Base-by-base conservation (phyloP, 2,888 invertebrate genomes). In the Scaptomyza reducta region DNA sequence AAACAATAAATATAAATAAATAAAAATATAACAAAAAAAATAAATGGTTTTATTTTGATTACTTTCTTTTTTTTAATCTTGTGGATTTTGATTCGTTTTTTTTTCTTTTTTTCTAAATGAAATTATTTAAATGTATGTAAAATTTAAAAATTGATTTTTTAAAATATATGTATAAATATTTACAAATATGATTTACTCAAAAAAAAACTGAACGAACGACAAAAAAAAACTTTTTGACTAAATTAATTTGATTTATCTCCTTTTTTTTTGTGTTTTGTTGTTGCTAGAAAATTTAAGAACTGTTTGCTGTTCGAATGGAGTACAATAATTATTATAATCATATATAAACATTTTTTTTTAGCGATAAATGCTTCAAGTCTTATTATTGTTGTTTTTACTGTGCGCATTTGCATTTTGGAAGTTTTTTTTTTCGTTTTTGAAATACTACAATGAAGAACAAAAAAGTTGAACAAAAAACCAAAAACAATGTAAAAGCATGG, bases 281-380 rank as follows among this genome's bases (percentile, higher is more conserved):
- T n/a, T 35, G 38, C 33, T 45, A 16, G 27, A 69, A 61, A 69
- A 69, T 61, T 58, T 61, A 72, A 67, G 44, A 58, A 50, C 25
- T 57, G 50, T 67, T 75, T 75, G 75, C 71, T 71, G 41, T 67
- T 74, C 51, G 16, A 59, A 56, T 68, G 81, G 82, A 81, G 82
- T 81, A 78, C 74, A 14, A 74, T 57, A 54, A 38, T 65, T 67
- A 64, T 55, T 60, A 67, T 55, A 46, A 57, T 53, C 27, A 59
- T 14, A 59, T 58, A n/a, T n/a, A n/a, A n/a, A n/a, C n/a, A n/a
- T n/a, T n/a, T n/a, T n/a, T 62, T 70, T 77, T 62, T 73, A 80
- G 80, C 80, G 70, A 73, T 82, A 83, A 83, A 86, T 83, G 83
- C 86, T 79, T 83, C 76, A 82, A 85, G 86, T 85, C 86, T 85